A percentile compares a stretch with the other conserved stretches of the same genome.
These are phyloP conservation scores for Caenorhabditis doughertyi DNA, from an alignment of 2,888 invertebrate species.

Conservation along the genomic window DNA sequence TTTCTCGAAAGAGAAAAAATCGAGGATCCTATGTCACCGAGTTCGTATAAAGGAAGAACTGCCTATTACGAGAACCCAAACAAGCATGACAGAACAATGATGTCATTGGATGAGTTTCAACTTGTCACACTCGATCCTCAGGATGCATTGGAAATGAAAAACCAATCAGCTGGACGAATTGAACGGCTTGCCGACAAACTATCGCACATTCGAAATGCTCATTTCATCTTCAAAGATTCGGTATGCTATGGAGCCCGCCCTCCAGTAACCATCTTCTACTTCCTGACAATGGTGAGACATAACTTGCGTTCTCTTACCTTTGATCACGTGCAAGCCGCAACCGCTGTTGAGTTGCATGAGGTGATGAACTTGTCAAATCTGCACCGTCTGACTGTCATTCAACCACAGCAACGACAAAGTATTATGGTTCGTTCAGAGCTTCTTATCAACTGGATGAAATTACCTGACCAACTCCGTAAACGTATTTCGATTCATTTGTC, in stretches of 20 bases:
- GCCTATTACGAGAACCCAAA: constrained; percentile 38
- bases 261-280: constrained; percentile 59
- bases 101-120: constrained; percentile 7
- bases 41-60: constrained; percentile 41
- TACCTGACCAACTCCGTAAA: constrained; percentile 36
- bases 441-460: constrained; percentile 47
- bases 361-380: constrained; percentile 53
- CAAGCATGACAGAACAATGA: background rate
- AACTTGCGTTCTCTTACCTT: constrained; percentile 52
- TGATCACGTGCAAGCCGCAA: constrained; percentile 53
- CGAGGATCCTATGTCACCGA: constrained; percentile 44
- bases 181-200: constrained; percentile 52
- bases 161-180: constrained; percentile 50
- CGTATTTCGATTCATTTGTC: constrained; percentile 57
- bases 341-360: constrained; percentile 42
- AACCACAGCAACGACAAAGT: constrained; percentile 46
- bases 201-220: constrained; percentile 23
- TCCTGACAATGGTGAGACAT: constrained; percentile 43
- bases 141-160: constrained; percentile 12
- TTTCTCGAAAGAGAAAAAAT: constrained; percentile 61
- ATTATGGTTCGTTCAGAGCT: constrained; percentile 23
- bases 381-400: constrained; percentile 46
- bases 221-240: constrained; percentile 60
- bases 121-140: background rate
- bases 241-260: constrained; percentile 61